phyloP scores from a whole-genome alignment of 2,888 invertebrate species.

The Patella caerulea region DNA sequence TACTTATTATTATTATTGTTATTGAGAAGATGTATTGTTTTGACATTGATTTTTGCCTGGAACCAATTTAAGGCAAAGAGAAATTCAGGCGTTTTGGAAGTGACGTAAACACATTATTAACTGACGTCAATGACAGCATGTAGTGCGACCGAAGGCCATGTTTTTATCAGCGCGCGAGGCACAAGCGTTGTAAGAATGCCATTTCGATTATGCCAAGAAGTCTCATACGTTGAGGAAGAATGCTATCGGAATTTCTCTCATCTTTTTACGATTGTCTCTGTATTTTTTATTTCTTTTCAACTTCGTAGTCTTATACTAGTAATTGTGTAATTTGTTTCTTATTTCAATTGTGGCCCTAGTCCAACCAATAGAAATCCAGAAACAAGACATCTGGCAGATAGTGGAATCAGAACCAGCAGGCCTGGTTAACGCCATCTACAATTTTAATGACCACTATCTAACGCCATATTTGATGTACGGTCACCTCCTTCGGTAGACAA shows the following conservation, averaged over 20 bases:
- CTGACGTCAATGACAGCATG: conserved; percentile 26
- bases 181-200: background rate
- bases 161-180: background rate
- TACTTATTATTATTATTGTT: background rate
- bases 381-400: background rate
- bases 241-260: background rate
- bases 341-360: background rate
- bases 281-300: background rate
- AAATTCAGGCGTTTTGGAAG: background rate
- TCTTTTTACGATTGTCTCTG: background rate
- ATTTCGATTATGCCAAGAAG: background rate
- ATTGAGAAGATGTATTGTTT: too few species aligned
- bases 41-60: too few species aligned
- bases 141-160: background rate
- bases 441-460: conserved; percentile 1
- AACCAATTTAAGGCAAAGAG: background rate
- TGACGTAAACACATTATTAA: conserved; percentile 25
- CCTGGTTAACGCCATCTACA: background rate
- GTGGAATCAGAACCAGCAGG: background rate
- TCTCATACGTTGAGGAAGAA: background rate
- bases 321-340: conserved; percentile 1
- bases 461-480: conserved; percentile 4
- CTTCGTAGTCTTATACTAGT: background rate
- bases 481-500: background rate
- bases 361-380: background rate